Evolutionary conservation across 2,888 invertebrate genomes (phyloP).

Genomic region (Drosophila ezoana): DNA sequence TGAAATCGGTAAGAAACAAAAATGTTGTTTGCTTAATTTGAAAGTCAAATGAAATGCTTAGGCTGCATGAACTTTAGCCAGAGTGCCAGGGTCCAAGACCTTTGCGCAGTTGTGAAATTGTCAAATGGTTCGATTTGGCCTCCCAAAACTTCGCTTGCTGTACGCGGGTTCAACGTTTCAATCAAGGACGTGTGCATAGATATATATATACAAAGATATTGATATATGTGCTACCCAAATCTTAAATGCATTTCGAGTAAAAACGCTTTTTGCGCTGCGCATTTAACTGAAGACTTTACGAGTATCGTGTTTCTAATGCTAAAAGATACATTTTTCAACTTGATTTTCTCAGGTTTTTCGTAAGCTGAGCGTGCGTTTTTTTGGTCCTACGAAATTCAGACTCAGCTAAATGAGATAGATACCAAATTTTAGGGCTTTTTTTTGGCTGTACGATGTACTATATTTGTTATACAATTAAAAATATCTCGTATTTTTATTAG

Average conservation of each 20-base stretch:
- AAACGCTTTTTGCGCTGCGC: not conserved
- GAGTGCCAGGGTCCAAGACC: conserved; percentile 4
- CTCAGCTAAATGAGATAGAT: not conserved
- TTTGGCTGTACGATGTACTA: too few relatives aligned
- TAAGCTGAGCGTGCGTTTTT: too few relatives aligned
- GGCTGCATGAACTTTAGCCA: not conserved
- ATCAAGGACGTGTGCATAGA: not conserved
- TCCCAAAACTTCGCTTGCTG: not conserved
- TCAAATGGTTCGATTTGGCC: not conserved
- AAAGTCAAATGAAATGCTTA: conserved; percentile 22
- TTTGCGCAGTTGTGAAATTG: not conserved
- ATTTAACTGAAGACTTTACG: not conserved
- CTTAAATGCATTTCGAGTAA: not conserved
- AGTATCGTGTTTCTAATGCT: not conserved
- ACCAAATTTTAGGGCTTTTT: too few relatives aligned
- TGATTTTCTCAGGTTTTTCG: not conserved
- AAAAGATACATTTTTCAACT: not conserved
- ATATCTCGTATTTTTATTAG: not conserved
- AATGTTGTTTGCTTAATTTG: conserved; percentile 5
- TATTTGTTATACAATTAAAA: not conserved
- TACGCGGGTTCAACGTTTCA: not conserved
- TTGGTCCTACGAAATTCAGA: too few relatives aligned
- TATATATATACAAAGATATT: not conserved
- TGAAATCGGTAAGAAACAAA: not conserved
- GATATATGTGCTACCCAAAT: too few relatives aligned